phyloP scores from a whole-genome alignment of 1,140 invertebrate genomes.

The Lepidurus couesii region DNA sequence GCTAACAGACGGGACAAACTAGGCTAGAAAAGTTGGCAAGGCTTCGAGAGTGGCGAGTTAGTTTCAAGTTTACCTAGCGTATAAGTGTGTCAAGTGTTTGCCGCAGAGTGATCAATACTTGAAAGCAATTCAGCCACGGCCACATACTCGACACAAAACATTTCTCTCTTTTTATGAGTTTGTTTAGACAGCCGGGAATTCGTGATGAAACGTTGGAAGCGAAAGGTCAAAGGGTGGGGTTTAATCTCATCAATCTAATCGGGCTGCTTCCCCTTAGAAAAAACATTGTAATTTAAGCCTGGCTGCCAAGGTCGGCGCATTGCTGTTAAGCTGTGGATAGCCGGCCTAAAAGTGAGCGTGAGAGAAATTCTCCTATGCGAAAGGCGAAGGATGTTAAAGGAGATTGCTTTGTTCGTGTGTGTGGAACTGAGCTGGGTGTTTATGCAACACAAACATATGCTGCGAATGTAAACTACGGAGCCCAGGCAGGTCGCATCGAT shows the following conservation, averaged over 20 bases:
- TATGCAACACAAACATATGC: not conserved
- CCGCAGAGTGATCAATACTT: conserved; percentile 9
- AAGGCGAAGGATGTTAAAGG: not conserved
- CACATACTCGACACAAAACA: not conserved
- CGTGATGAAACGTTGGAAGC: not conserved
- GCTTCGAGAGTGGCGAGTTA: not conserved
- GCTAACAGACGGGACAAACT: no score
- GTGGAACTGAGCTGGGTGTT: not conserved
- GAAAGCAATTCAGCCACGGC: not conserved
- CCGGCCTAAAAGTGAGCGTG: not conserved
- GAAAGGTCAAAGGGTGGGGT: not conserved
- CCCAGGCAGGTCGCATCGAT: not conserved
- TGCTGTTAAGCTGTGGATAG: not conserved
- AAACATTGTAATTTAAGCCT: not conserved
- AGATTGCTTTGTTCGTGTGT: not conserved
- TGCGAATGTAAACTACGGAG: not conserved
- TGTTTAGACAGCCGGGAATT: not conserved
- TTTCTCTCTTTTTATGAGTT: not conserved
- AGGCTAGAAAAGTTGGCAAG: not conserved
- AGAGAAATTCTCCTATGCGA: not conserved
- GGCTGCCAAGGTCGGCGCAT: not conserved
- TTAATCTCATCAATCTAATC: conserved; percentile 12
- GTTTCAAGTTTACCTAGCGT: not conserved
- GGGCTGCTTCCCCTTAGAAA: not conserved
- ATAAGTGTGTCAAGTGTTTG: not conserved